phyloP scores from a whole-genome alignment of 1,140 invertebrate genomes.

The Atta cephalotes region DNA sequence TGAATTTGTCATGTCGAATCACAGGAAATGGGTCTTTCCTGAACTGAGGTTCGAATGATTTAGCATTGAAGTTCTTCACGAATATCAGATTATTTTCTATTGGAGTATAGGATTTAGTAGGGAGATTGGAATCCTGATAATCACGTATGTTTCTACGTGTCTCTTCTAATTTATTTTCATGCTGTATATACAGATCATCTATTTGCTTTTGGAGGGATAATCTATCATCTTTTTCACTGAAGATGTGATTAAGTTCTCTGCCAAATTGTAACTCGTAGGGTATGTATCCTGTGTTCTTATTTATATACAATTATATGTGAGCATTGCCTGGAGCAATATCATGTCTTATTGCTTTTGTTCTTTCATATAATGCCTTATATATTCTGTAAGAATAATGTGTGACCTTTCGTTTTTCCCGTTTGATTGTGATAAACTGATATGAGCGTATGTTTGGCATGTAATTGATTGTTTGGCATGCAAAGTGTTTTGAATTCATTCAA shows the following conservation, averaged over 20 bases:
- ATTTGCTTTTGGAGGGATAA: not conserved
- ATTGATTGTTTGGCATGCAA: not conserved
- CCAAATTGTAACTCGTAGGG: not conserved
- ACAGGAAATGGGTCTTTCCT: no score
- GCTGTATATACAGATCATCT: not conserved
- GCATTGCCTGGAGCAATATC: no score
- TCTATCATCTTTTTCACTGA: not conserved
- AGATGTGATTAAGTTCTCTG: not conserved
- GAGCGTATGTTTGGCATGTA: not conserved
- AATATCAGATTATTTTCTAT: no score
- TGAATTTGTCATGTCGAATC: no score
- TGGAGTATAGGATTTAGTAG: no score
- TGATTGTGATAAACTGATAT: not conserved
- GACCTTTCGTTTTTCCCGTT: not conserved
- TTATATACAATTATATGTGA: no score
- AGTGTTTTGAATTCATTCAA: not conserved
- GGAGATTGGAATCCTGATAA: no score
- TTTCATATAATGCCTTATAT: not conserved
- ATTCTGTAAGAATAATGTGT: not conserved
- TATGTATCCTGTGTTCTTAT: no score
- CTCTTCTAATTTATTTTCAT: not conserved
- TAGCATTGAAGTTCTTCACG: no score
- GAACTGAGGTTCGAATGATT: no score
- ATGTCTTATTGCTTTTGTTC: no score
- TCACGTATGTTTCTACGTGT: not conserved